Evolutionary conservation across 2,888 invertebrate species (phyloP), one percentile per base, ranked within the genome.

Genomic region (Parapristionchus giblindavisi): DNA sequence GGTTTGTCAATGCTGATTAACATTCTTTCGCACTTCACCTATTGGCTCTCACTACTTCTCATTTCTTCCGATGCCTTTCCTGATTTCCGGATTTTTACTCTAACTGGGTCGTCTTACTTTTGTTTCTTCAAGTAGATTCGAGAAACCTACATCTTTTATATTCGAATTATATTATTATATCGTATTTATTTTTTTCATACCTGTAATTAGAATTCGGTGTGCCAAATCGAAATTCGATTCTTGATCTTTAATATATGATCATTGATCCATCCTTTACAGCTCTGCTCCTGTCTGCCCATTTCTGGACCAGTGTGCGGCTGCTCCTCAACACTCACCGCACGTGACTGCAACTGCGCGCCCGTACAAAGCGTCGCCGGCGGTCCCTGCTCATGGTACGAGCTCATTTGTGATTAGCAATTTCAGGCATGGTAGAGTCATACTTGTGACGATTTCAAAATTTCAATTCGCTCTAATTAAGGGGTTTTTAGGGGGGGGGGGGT

Each of bases 291-390:
- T 61, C 73, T 73, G 6, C 73, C 73, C 6, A 61, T 73, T 24
- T 29, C 73, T 8, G 73, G 73, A 61, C 73, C 73, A 24, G 61
- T 73, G 48, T 73, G 73, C 29, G 61, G 73, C 51, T 73, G 73
- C 51, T 73, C 73, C 3, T 60, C 73, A 27, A 73, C 73, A 1
- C 61, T 73, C 60, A 51, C 36, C 21, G 70, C 38, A 36, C 71
- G 48, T 51, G 34, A 60, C 73, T 73, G 73, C 51, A 43, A 60
- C 60, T 73, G 73, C 36, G 36, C 61, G 27, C 73, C 73, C n/a
- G 73, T 73, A 17, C 73, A 73, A 48, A 32, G 27, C 34, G 73
- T 51, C 17, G 60, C 73, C 29, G 61, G 61, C 29, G 73, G 73
- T 24, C 73, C 73, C 48, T 73, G 73, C 52, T 60, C 73, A 61